A percentile compares a stretch with the other conserved stretches of the same genome.
phyloP scores from a whole-genome alignment of 2,797 vertebrate genomes.

The Falco biarmicus region DNA sequence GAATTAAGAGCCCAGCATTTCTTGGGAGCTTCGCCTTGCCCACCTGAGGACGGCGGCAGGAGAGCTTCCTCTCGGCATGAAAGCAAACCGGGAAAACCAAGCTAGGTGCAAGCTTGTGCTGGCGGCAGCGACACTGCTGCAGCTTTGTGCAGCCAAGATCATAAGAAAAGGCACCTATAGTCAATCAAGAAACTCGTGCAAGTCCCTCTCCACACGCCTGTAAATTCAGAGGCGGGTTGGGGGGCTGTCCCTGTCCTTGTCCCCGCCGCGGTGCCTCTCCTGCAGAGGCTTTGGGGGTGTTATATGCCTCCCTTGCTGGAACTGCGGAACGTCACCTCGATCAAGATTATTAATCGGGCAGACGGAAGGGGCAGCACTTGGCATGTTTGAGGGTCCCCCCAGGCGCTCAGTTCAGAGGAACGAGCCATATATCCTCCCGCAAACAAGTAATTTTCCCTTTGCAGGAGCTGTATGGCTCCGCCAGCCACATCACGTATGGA shows the following conservation, averaged over 20 bases:
- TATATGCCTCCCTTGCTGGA: background rate
- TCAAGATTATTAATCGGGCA: background rate
- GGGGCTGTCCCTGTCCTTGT: background rate
- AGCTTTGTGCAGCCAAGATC: background rate
- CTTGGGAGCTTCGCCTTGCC: background rate
- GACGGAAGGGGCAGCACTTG: background rate
- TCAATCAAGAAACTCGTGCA: rapidly evolving
- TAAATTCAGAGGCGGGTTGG: background rate
- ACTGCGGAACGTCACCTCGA: background rate
- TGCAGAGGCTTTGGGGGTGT: background rate
- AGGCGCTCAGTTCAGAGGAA: background rate
- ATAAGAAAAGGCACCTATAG: background rate
- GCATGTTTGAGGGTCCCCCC: background rate
- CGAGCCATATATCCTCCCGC: background rate
- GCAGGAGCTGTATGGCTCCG: background rate
- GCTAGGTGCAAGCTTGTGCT: rapidly evolving
- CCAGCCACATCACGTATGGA: background rate
- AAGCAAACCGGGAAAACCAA: rapidly evolving
- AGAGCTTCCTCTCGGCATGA: background rate
- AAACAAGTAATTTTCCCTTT: constrained; percentile 3
- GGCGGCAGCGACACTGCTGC: rapidly evolving
- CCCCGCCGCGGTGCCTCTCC: rapidly evolving
- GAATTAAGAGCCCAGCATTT: constrained; percentile 47
- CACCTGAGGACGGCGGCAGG: rapidly evolving
- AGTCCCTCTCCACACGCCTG: background rate